Conservation (phyloP, 2,888 invertebrate genomes). For the Agriopis marginaria region DNA sequence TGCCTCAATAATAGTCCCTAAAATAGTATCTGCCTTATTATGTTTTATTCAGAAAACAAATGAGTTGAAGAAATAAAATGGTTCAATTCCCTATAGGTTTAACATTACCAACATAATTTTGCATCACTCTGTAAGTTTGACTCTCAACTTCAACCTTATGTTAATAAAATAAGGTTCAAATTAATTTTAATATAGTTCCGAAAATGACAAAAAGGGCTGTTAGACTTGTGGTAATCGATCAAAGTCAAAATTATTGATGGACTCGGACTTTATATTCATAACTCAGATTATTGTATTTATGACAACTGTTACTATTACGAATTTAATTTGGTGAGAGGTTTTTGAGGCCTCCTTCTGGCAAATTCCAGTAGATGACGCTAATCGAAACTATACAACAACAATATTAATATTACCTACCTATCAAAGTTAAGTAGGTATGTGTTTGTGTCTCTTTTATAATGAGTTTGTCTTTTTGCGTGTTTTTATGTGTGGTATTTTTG, state of each 20-base stretch:
- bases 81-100: constrained; percentile 28
- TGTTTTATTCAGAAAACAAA: constrained; percentile 47
- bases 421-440: no score
- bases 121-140: neutral
- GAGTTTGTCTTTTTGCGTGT: no score
- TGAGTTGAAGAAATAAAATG: constrained; percentile 42
- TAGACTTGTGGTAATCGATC: constrained; percentile 45
- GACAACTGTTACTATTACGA: neutral
- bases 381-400: no score
- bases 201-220: constrained; percentile 36
- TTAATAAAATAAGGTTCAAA: neutral
- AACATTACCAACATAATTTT: constrained; percentile 13
- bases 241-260: constrained; percentile 50
- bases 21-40: constrained; percentile 37
- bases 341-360: no score
- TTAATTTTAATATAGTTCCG: constrained; percentile 5
- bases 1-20: constrained; percentile 11
- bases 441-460: no score
- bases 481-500: no score
- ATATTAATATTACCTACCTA: no score
- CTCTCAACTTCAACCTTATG: neutral
- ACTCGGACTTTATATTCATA: constrained; percentile 35
- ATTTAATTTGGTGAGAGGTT: no score
- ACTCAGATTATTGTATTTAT: constrained; percentile 20
- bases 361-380: no score